Evolutionary conservation across 2,797 vertebrate genomes (phyloP), one percentile per base, ranked within the genome.

Genomic region (Pangasius macronema): DNA sequence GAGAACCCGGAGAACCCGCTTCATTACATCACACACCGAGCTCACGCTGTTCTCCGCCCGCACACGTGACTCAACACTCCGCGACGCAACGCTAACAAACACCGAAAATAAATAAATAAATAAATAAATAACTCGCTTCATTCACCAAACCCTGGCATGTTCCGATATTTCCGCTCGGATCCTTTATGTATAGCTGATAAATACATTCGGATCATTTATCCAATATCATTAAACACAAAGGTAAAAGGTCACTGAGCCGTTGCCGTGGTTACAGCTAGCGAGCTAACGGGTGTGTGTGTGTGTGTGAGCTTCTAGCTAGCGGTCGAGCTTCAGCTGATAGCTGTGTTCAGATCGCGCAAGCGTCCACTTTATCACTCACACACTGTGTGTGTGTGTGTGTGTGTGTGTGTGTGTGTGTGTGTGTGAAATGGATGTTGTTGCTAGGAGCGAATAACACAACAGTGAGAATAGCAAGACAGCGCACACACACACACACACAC

Each of bases 401-500:
- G 39, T 46, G 70, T 27, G 70, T 46, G 70, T 73, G 39, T 46
- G 75, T 9, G 49, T 53, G 49, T 30, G 75, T 53, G 49, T 53
- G 49, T 16, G 27, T 14, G 1, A 27, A 39, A 77, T 77, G 13
- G 6, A 51, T n/a, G 46, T 79, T 55, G 75, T 80, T 80, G 76
- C 76, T 80, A 80, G 30, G 76, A 79, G 73, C n/a, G 42, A 73
- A 75, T 51, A 75, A 80, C 30, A 85, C 33, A 75, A 80, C 76
- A 80, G 76, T 57, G n/a, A 72, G 73, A 51, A 76, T 30, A 76
- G 39, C 22, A 49, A 49, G 39, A 46, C 24, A n/a, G 7, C 85
- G 84, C 67, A 73, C 67, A 88, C 67, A 59, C 67, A 72, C 36
- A 20, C 14, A 36, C 30, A 85, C 61, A 84, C 76, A 90, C 82